Conservation (phyloP, 2,888 invertebrate genomes). For the Monochamus alternatus region DNA sequence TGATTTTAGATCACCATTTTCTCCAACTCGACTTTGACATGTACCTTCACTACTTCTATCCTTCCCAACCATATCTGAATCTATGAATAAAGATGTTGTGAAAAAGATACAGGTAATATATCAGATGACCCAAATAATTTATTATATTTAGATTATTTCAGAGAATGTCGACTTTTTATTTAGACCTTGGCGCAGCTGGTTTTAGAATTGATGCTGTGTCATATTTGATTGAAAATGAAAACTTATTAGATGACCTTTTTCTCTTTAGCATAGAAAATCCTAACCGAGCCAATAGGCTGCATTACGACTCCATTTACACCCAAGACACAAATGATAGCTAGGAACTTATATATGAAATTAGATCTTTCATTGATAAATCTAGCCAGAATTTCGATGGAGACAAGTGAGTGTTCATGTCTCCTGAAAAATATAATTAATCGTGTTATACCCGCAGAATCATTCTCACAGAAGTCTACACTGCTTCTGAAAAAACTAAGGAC, state of each 20-base stretch:
- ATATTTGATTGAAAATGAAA: slow-evolving; percentile 68
- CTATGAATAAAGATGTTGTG: slow-evolving; percentile 80
- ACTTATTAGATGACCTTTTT: slow-evolving; percentile 68
- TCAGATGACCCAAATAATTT: too few relatives aligned
- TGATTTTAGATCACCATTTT: slow-evolving; percentile 61
- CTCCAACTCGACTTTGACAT: slow-evolving; percentile 71
- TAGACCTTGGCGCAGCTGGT: slow-evolving; percentile 88
- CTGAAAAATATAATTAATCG: not conserved
- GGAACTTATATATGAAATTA: slow-evolving; percentile 79
- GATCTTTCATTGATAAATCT: slow-evolving; percentile 76
- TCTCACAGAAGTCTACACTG: slow-evolving; percentile 84
- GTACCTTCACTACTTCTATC: slow-evolving; percentile 87
- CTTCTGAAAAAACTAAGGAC: slow-evolving; percentile 74
- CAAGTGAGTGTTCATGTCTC: not conserved
- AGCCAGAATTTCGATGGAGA: slow-evolving; percentile 67
- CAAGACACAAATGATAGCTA: slow-evolving; percentile 74
- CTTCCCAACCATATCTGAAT: slow-evolving; percentile 85
- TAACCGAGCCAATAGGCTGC: slow-evolving; percentile 75
- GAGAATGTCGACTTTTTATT: slow-evolving; percentile 84
- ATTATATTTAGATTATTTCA: slow-evolving; percentile 62
- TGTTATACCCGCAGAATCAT: slow-evolving; percentile 73
- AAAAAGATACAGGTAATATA: slow-evolving; percentile 75
- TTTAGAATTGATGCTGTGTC: slow-evolving; percentile 87
- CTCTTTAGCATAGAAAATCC: slow-evolving; percentile 56
- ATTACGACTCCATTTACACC: slow-evolving; percentile 78